Conservation (phyloP, 2,113 vertebrate genomes). For the Polypterus bichir region DNA sequence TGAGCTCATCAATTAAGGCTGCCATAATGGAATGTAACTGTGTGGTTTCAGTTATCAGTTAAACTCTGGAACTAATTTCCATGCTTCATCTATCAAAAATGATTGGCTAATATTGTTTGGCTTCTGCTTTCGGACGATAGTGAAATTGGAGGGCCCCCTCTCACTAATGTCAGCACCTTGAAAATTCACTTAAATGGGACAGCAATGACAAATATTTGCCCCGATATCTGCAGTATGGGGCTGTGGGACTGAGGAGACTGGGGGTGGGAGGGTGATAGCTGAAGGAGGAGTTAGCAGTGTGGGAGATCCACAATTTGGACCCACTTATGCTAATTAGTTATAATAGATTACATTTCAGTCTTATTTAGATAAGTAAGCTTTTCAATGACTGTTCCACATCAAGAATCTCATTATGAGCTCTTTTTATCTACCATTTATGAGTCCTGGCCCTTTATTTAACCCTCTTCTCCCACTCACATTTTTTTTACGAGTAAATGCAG, state of each 20-base stretch:
- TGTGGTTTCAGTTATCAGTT: constrained; percentile 80
- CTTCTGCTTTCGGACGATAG: constrained; percentile 75
- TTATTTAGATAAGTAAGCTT: constrained; percentile 73
- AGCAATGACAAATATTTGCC: constrained; percentile 17
- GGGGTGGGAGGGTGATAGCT: constrained; percentile 20
- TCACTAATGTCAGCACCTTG: constrained; percentile 45
- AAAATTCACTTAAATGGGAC: constrained; percentile 38
- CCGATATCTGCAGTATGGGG: constrained; percentile 7
- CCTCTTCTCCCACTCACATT: constrained; percentile 19
- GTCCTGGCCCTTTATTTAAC: constrained; percentile 37
- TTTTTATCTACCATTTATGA: constrained; percentile 37
- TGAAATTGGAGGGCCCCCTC: constrained; percentile 45
- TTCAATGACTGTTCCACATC: constrained; percentile 59
- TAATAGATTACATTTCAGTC: constrained; percentile 67
- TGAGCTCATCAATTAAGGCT: constrained; percentile 99
- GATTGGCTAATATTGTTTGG: constrained; percentile 63
- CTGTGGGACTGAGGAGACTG: constrained; percentile 19
- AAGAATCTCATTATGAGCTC: constrained; percentile 62
- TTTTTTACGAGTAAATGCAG: constrained; percentile 8
- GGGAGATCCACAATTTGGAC: constrained; percentile 38
- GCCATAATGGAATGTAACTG: constrained; percentile 91
- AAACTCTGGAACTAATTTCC: constrained; percentile 88
- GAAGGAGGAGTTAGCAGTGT: constrained; percentile 29
- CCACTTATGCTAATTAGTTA: constrained; percentile 68
- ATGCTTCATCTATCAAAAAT: constrained; percentile 85